Conservation (phyloP, 2,797 vertebrate genomes). For the Australoheros facetus region DNA sequence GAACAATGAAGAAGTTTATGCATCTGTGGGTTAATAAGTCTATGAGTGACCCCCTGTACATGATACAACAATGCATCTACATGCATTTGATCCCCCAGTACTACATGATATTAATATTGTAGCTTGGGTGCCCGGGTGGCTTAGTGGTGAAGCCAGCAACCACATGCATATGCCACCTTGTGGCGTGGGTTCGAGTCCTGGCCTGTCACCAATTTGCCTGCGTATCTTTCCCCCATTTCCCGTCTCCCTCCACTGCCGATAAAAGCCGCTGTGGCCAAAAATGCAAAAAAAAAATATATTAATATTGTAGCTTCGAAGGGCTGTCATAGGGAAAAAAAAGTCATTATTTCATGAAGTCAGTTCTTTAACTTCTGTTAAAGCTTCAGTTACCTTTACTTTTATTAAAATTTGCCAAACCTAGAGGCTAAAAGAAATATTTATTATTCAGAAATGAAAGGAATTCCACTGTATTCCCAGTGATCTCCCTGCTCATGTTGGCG, state of each 20-base stretch:
- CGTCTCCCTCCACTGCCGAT: too few relatives aligned
- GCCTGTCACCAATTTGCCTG: too few relatives aligned
- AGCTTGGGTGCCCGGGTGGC: not conserved
- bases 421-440: not conserved
- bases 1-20: too few relatives aligned
- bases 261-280: too few relatives aligned
- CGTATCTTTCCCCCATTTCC: too few relatives aligned
- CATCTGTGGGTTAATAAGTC: not conserved
- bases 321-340: not conserved
- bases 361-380: not conserved
- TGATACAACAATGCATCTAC: not conserved
- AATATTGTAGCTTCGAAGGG: not conserved
- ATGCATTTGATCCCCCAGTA: not conserved
- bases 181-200: too few relatives aligned
- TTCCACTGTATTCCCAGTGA: constrained; percentile 35
- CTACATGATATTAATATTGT: not conserved
- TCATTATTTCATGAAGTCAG: not conserved
- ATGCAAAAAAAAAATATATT: not conserved
- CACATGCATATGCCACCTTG: too few relatives aligned
- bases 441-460: constrained; percentile 35
- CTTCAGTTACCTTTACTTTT: not conserved
- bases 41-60: not conserved
- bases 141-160: too few relatives aligned
- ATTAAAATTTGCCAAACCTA: constrained; percentile 1
- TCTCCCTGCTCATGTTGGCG: constrained; percentile 29